phyloP scores from a whole-genome alignment of 1,140 invertebrate genomes.

The Tribolium madens region DNA sequence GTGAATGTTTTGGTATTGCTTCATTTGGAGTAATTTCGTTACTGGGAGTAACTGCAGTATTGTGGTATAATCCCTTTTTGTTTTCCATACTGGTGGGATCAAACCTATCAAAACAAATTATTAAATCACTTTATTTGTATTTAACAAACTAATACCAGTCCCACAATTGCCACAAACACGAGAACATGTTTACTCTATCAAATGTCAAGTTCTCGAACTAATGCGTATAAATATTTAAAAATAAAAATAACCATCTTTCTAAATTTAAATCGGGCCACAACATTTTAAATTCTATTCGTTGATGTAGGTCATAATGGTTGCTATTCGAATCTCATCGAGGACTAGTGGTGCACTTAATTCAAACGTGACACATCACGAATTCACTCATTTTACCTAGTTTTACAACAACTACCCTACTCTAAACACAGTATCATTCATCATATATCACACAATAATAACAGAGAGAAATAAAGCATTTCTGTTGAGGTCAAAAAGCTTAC shows the following conservation, averaged over 20 bases:
- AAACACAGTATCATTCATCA: slow-evolving; percentile 22
- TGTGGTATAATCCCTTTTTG: slow-evolving; percentile 58
- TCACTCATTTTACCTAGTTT: not conserved
- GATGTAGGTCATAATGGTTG: slow-evolving; percentile 44
- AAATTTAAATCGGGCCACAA: slow-evolving; percentile 13
- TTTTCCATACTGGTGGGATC: slow-evolving; percentile 64
- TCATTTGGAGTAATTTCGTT: slow-evolving; percentile 51
- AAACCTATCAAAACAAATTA: slow-evolving; percentile 54
- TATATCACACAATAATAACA: not conserved
- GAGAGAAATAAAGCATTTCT: slow-evolving; percentile 1
- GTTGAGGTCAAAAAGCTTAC: slow-evolving; percentile 17
- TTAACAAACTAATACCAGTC: slow-evolving; percentile 69
- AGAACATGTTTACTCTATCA: slow-evolving; percentile 68
- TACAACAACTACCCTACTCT: not conserved
- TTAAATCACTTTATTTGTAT: not conserved
- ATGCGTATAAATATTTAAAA: slow-evolving; percentile 3
- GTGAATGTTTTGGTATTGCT: slow-evolving; percentile 56
- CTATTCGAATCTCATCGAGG: slow-evolving; percentile 17
- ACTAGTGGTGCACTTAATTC: slow-evolving; percentile 4
- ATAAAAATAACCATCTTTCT: slow-evolving; percentile 37
- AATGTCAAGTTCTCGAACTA: slow-evolving; percentile 14
- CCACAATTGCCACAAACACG: slow-evolving; percentile 76
- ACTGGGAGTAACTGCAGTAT: slow-evolving; percentile 49
- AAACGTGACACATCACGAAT: not conserved
- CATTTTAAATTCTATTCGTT: slow-evolving; percentile 41